phyloP scores from a whole-genome alignment of 2,888 invertebrate genomes.

The Phragmatobia fuliginosa region DNA sequence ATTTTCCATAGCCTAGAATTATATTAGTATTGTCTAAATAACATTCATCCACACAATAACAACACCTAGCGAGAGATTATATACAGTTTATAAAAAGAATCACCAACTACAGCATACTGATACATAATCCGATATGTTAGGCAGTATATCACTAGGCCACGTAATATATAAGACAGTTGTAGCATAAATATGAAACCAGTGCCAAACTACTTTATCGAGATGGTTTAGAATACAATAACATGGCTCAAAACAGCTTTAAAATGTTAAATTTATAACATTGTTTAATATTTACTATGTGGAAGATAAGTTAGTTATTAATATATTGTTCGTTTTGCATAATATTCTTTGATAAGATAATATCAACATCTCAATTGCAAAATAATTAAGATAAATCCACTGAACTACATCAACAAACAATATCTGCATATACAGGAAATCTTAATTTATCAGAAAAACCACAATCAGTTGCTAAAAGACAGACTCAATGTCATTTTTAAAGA shows the following conservation, averaged over 20 bases:
- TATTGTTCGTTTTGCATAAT: not conserved
- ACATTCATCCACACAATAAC: constrained; percentile 71
- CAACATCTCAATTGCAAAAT: not conserved
- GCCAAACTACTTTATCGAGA: not conserved
- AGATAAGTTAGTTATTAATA: not conserved
- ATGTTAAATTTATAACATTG: not conserved
- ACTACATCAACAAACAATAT: no score
- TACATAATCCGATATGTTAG: constrained; percentile 82
- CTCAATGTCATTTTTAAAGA: not conserved
- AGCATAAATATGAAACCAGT: constrained; percentile 43
- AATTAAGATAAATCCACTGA: not conserved
- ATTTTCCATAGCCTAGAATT: constrained; percentile 62
- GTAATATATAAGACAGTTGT: constrained; percentile 54
- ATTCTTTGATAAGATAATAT: not conserved
- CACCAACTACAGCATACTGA: constrained; percentile 74
- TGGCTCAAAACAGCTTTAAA: not conserved
- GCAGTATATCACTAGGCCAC: constrained; percentile 79
- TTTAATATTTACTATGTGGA: not conserved
- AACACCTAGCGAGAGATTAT: constrained; percentile 74
- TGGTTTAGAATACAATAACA: not conserved
- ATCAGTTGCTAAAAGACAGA: not conserved
- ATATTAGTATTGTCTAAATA: constrained; percentile 82
- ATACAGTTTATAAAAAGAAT: constrained; percentile 70
- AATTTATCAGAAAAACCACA: no score
- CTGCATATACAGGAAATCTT: no score